A percentile compares a stretch with the other conserved stretches of the same genome.
phyloP scores from a whole-genome alignment of 2,888 invertebrate genomes.

The Patella caerulea region DNA sequence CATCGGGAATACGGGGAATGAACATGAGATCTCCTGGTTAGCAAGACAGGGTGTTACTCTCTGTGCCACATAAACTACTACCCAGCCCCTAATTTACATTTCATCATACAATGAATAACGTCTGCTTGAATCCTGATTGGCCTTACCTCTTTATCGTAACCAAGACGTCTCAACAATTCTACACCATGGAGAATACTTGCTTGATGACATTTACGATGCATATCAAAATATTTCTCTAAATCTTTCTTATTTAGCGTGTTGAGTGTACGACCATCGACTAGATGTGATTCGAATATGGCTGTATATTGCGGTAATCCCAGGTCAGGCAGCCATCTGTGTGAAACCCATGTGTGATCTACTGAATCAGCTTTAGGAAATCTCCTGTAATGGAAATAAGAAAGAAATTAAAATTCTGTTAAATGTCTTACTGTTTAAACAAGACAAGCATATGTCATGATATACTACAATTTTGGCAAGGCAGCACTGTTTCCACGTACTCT shows the following conservation, averaged over 20 bases:
- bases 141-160: conserved; percentile 80
- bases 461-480: no score
- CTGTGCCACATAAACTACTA: no score
- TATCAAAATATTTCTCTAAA: conserved; percentile 91
- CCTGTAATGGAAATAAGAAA: conserved; percentile 45
- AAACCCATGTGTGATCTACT: conserved; percentile 93
- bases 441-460: no score
- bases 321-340: conserved; percentile 92
- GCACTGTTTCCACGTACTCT: no score
- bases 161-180: conserved; percentile 90
- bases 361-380: conserved; percentile 89
- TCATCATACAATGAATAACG: no score
- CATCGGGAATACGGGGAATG: no score
- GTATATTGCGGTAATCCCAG: conserved; percentile 91
- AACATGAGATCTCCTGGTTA: no score
- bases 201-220: conserved; percentile 94
- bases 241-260: conserved; percentile 94
- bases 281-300: conserved; percentile 87
- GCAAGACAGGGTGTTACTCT: no score
- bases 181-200: conserved; percentile 94
- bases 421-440: no score
- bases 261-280: conserved; percentile 93
- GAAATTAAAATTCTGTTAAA: no score
- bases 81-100: no score
- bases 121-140: no score